phyloP scores from a whole-genome alignment of 2,888 invertebrate genomes.

The Noctua comes region DNA sequence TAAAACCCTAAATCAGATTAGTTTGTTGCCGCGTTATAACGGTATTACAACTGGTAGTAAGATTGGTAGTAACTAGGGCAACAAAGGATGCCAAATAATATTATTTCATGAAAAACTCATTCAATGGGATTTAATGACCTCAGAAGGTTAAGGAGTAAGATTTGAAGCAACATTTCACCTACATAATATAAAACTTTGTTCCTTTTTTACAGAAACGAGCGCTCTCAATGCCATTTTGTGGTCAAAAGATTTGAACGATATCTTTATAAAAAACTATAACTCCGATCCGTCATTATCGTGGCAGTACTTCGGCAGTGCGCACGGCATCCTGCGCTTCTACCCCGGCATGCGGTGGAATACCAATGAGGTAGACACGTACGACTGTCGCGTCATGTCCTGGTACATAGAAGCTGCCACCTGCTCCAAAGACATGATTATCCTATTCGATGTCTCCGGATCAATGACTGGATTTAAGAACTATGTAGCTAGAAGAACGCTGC shows the following conservation, averaged over 20 bases:
- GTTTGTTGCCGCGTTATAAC: no score
- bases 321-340: conserved; percentile 97
- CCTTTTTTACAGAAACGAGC: conserved; percentile 79
- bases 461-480: conserved; percentile 96
- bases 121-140: no score
- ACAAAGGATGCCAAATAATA: no score
- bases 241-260: conserved; percentile 96
- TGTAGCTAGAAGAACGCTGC: conserved; percentile 96
- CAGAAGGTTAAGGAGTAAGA: no score
- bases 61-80: no score
- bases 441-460: conserved; percentile 98
- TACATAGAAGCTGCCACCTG: conserved; percentile 99
- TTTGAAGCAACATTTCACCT: background rate
- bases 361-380: conserved; percentile 93
- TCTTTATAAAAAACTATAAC: conserved; percentile 96
- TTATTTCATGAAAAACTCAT: no score
- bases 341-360: conserved; percentile 94
- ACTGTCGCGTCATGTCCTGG: conserved; percentile 98
- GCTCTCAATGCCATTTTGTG: conserved; percentile 93
- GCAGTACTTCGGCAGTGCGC: conserved; percentile 99
- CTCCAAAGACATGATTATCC: conserved; percentile 98
- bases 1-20: no score
- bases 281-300: conserved; percentile 97
- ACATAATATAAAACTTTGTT: background rate
- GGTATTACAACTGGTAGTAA: no score